Conservation (phyloP, 2,888 invertebrate genomes). For the Plemyria rubiginata region DNA sequence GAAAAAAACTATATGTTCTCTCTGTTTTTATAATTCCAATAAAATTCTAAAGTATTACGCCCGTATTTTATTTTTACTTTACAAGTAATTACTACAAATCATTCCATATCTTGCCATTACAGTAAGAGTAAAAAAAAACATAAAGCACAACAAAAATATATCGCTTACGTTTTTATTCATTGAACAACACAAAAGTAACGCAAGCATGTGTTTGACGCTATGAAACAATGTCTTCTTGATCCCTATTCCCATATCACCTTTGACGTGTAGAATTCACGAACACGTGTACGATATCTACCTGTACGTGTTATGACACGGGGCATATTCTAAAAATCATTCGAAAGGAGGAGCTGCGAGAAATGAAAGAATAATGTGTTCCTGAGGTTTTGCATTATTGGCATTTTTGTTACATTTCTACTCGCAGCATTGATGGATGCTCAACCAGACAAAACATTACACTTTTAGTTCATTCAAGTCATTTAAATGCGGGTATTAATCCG, state of each 20-base stretch:
- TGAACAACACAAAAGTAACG: conserved; percentile 42
- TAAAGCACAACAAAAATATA: conserved; percentile 15
- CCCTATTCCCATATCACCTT: conserved; percentile 67
- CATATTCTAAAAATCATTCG: conserved; percentile 49
- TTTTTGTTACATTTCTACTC: no score
- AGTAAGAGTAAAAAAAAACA: neutral
- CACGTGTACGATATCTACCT: conserved; percentile 64
- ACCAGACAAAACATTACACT: no score
- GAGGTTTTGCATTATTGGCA: no score
- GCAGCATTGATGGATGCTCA: no score
- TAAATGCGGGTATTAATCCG: no score
- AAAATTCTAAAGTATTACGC: no score
- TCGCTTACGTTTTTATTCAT: conserved; percentile 23
- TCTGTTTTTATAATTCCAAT: no score
- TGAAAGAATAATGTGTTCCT: neutral
- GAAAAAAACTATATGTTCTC: no score
- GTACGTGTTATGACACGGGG: conserved; percentile 68
- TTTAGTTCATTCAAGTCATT: no score
- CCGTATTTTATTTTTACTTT: no score
- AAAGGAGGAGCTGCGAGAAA: neutral
- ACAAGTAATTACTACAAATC: no score
- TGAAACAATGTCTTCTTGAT: conserved; percentile 67
- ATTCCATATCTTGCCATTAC: no score
- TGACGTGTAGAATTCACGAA: conserved; percentile 64
- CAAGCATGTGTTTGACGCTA: conserved; percentile 51